These are phyloP conservation scores for Listrodromus nycthemerus DNA, from an alignment of 2,888 invertebrate species.

Conservation along the genomic window DNA sequence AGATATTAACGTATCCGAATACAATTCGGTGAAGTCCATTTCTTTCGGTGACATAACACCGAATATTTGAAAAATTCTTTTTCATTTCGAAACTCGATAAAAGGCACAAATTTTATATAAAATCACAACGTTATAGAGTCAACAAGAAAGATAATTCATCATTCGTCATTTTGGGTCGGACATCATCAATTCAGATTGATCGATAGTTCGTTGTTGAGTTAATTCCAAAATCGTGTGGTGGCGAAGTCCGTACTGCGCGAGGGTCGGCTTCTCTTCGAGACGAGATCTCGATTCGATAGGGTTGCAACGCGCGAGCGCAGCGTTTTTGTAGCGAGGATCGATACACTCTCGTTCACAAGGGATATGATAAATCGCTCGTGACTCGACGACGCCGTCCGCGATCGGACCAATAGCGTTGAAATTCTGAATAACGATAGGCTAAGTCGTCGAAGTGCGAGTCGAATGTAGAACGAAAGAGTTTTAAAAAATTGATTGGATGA, in stretches of 20 bases:
- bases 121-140: neutral
- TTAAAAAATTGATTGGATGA: constrained; percentile 5
- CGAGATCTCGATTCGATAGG: constrained; percentile 26
- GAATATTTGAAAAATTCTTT: neutral
- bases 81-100: neutral
- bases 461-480: constrained; percentile 47
- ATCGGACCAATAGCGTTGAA: constrained; percentile 9
- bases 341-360: constrained; percentile 27
- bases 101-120: constrained; percentile 1
- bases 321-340: constrained; percentile 39
- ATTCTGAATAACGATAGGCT: neutral
- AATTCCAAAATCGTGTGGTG: neutral
- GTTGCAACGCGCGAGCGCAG: constrained; percentile 54
- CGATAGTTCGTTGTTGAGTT: constrained; percentile 30
- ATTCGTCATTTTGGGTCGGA: neutral
- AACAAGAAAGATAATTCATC: neutral
- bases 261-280: constrained; percentile 17
- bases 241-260: neutral
- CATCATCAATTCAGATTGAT: constrained; percentile 24
- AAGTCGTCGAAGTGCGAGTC: constrained; percentile 44
- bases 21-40: no score
- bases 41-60: no score
- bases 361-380: constrained; percentile 32
- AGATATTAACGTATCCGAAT: no score
- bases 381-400: constrained; percentile 44